Evolutionary conservation across 2,113 vertebrate genomes (phyloP).

Genomic region (Sylvietta virens): DNA sequence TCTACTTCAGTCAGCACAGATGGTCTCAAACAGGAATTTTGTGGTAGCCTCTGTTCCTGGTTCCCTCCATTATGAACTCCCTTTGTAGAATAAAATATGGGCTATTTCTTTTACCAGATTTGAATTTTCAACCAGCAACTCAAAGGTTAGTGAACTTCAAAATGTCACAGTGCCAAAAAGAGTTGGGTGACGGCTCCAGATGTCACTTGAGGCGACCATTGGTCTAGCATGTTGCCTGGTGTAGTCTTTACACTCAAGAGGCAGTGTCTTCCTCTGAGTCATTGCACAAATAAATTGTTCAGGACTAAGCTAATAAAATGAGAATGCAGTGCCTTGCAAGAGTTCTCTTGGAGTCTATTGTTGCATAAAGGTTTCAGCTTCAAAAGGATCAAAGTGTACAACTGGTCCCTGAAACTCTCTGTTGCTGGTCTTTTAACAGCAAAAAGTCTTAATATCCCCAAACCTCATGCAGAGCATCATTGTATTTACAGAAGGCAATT

Average conservation of each 20-base stretch:
- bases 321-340: background rate
- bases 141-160: background rate
- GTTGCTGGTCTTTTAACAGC: background rate
- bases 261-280: background rate
- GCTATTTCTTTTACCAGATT: background rate
- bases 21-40: background rate
- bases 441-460: background rate
- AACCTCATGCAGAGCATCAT: background rate
- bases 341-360: background rate
- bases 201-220: rapidly evolving
- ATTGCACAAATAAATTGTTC: background rate
- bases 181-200: background rate
- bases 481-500: background rate
- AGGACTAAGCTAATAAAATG: background rate
- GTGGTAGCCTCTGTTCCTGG: background rate
- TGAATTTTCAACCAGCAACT: background rate
- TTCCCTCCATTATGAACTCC: background rate
- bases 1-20: background rate
- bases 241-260: background rate
- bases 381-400: background rate
- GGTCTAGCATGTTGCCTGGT: background rate
- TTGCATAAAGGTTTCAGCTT: background rate
- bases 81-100: background rate
- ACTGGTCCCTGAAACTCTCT: background rate
- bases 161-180: background rate